Evolutionary conservation across 2,888 invertebrate species (phyloP).

Genomic region (Hemistola chrysoprasaria): DNA sequence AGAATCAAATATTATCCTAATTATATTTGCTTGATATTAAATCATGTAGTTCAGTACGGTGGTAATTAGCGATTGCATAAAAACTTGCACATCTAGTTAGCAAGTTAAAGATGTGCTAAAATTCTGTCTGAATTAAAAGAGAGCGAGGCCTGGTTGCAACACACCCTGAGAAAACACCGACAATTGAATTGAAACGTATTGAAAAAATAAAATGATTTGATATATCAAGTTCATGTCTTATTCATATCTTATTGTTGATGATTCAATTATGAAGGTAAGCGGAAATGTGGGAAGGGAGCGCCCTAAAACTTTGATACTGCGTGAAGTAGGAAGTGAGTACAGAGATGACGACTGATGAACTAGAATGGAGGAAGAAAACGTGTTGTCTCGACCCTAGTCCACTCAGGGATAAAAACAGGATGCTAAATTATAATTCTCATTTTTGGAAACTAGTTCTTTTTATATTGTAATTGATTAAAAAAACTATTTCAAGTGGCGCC

Average conservation of each 20-base stretch:
- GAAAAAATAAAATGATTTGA: constrained; percentile 30
- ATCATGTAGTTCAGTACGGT: constrained; percentile 6
- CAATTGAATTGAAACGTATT: constrained; percentile 55
- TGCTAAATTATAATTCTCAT: no score
- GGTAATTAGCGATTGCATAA: constrained; percentile 52
- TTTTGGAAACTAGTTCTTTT: no score
- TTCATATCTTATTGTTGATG: constrained; percentile 9
- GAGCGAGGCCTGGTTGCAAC: constrained; percentile 70
- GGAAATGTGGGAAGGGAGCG: no score
- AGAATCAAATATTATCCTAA: no score
- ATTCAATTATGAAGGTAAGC: constrained; percentile 10
- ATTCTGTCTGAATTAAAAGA: constrained; percentile 58
- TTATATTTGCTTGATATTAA: not conserved
- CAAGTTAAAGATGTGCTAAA: constrained; percentile 60
- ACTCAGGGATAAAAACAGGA: no score
- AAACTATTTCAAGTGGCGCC: no score
- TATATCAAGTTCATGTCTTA: constrained; percentile 9
- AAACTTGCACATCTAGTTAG: constrained; percentile 49
- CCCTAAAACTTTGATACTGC: no score
- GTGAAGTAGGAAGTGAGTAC: no score
- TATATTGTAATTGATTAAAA: constrained; percentile 19
- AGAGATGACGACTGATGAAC: no score
- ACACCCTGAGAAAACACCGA: constrained; percentile 60
- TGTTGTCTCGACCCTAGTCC: no score
- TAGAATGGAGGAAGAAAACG: no score